phyloP scores from a whole-genome alignment of 1,140 invertebrate species.

The Drosophila repletoides region DNA sequence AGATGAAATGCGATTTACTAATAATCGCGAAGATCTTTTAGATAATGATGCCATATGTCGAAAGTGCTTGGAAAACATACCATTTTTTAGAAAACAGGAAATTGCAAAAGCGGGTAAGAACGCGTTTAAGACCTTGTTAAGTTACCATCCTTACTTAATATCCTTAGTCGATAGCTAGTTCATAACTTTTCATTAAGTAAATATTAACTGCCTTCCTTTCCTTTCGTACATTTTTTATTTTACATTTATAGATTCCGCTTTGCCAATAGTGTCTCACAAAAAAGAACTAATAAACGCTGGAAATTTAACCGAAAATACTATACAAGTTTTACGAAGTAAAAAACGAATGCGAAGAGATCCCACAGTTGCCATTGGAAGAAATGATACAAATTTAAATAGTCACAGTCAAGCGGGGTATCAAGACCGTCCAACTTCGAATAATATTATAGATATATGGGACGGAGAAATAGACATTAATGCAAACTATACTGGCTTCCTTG shows the following conservation, averaged over 20 bases:
- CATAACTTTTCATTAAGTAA: too few species aligned
- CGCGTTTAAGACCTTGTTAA: neutral
- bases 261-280: constrained; percentile 32
- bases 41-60: constrained; percentile 67
- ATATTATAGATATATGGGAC: constrained; percentile 84
- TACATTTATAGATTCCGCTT: constrained; percentile 27
- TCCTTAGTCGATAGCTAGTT: too few species aligned
- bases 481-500: constrained; percentile 92
- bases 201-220: neutral
- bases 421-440: constrained; percentile 16
- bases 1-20: constrained; percentile 83
- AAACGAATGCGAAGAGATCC: constrained; percentile 55
- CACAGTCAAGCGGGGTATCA: constrained; percentile 9
- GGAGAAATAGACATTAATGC: constrained; percentile 88
- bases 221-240: neutral
- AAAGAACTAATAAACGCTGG: constrained; percentile 58
- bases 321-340: constrained; percentile 69
- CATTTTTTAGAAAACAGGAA: constrained; percentile 44
- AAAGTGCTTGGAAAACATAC: constrained; percentile 52
- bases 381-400: constrained; percentile 21
- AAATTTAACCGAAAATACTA: constrained; percentile 68
- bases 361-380: constrained; percentile 34
- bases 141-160: too few species aligned
- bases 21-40: constrained; percentile 49
- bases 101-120: constrained; percentile 18